phyloP scores from a whole-genome alignment of 2,113 vertebrate genomes.

The Saccopteryx leptura region DNA sequence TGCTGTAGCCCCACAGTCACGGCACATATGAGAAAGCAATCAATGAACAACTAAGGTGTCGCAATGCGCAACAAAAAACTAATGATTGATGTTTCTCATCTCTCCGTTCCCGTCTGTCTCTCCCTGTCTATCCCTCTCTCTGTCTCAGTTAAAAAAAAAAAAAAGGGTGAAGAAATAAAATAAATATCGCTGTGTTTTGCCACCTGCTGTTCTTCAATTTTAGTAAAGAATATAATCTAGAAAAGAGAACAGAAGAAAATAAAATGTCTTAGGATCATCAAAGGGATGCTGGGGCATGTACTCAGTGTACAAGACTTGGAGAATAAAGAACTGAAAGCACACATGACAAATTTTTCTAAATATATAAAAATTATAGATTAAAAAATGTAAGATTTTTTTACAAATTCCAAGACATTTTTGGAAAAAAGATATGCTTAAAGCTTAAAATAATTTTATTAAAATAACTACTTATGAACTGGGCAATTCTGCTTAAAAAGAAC shows the following conservation, averaged over 20 bases:
- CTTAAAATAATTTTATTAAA: constrained; percentile 15
- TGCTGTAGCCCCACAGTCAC: no score
- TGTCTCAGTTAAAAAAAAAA: no score
- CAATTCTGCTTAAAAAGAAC: background rate
- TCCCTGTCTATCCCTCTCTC: no score
- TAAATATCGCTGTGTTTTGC: background rate
- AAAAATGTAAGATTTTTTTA: background rate
- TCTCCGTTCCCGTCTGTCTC: no score
- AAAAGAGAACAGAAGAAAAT: background rate
- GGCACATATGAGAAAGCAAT: no score
- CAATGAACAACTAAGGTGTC: no score
- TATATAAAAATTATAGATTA: background rate
- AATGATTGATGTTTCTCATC: no score
- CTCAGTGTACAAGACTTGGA: background rate
- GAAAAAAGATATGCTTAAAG: background rate
- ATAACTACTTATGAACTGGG: background rate
- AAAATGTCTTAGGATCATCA: background rate
- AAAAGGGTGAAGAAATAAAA: no score
- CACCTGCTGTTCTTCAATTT: background rate
- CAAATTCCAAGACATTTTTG: constrained; percentile 1
- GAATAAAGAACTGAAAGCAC: background rate
- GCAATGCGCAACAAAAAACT: no score
- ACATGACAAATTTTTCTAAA: background rate
- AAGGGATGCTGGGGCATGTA: background rate
- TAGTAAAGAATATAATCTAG: background rate